Conservation (phyloP, 2,113 vertebrate genomes). For the Solea solea region DNA sequence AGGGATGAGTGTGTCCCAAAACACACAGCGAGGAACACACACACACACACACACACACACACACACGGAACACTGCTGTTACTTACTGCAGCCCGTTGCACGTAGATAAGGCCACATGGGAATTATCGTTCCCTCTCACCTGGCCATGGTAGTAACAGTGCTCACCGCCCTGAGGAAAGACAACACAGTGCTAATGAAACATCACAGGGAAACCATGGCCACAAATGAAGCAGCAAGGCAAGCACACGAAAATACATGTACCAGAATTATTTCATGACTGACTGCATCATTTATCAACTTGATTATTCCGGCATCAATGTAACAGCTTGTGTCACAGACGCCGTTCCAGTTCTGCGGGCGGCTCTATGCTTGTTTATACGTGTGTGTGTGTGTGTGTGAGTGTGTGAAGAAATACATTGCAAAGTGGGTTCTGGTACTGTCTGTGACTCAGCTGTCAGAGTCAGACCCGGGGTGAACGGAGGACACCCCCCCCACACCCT, state of each 20-base stretch:
- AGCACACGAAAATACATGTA: neutral
- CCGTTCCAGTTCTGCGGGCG: constrained; percentile 18
- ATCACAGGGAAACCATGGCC: constrained; percentile 20
- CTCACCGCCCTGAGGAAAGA: constrained; percentile 89
- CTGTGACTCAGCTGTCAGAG: constrained; percentile 70
- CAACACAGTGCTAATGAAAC: constrained; percentile 39
- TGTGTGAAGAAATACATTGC: constrained; percentile 23
- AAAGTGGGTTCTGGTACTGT: constrained; percentile 43
- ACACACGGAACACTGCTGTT: constrained; percentile 31
- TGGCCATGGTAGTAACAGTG: constrained; percentile 97
- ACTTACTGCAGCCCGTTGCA: constrained; percentile 98
- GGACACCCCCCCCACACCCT: constrained; percentile 36
- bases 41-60: constrained; percentile 2
- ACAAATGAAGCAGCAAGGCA: constrained; percentile 14
- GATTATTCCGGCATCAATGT: constrained; percentile 20
- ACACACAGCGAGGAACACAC: constrained; percentile 26
- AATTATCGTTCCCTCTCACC: constrained; percentile 88
- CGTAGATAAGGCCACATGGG: constrained; percentile 91
- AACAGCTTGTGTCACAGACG: constrained; percentile 58
- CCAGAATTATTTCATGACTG: neutral
- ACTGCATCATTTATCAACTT: constrained; percentile 11
- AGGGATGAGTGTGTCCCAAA: constrained; percentile 32
- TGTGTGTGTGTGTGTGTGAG: constrained; percentile 5
- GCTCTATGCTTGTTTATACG: constrained; percentile 39
- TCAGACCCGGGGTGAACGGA: constrained; percentile 57